Conservation (phyloP, 2,888 invertebrate species). For the Polyommatus icarus region DNA sequence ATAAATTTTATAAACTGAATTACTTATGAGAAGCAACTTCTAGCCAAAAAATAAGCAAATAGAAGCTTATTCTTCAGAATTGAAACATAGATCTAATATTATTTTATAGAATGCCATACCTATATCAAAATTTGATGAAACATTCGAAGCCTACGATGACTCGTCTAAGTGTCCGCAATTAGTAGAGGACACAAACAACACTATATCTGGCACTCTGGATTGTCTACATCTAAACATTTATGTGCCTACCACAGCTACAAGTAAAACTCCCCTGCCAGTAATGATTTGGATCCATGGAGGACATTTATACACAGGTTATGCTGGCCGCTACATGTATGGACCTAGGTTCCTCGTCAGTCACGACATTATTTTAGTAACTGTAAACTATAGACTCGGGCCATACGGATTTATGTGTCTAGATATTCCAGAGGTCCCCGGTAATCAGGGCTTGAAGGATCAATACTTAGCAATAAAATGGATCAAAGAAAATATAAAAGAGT, state of each 20-base stretch:
- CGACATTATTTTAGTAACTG: conserved; percentile 51
- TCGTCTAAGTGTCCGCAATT: conserved; percentile 44
- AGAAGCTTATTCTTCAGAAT: not conserved
- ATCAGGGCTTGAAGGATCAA: conserved; percentile 65
- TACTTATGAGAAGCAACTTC: no score
- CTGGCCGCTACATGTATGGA: conserved; percentile 47
- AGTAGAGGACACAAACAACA: conserved; percentile 46
- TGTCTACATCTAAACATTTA: conserved; percentile 83
- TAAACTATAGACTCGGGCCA: conserved; percentile 62
- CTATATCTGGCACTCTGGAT: conserved; percentile 57
- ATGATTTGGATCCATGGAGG: conserved; percentile 64
- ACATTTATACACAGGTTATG: conserved; percentile 42
- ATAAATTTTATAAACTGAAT: not conserved
- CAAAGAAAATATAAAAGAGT: conserved; percentile 53
- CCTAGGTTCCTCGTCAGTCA: conserved; percentile 53
- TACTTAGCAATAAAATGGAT: conserved; percentile 55
- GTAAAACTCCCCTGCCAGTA: conserved; percentile 48
- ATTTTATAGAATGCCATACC: not conserved
- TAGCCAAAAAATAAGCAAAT: no score
- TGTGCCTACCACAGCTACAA: conserved; percentile 57
- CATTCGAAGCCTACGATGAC: conserved; percentile 42
- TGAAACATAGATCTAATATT: not conserved
- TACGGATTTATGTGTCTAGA: conserved; percentile 65
- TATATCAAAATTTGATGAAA: conserved; percentile 4
- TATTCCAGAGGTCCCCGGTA: conserved; percentile 56